Percentiles rank a stretch among this genome's conserved stretches.
phyloP scores from a whole-genome alignment of 2,888 invertebrate species.

The Leptinotarsa rubiginosa region DNA sequence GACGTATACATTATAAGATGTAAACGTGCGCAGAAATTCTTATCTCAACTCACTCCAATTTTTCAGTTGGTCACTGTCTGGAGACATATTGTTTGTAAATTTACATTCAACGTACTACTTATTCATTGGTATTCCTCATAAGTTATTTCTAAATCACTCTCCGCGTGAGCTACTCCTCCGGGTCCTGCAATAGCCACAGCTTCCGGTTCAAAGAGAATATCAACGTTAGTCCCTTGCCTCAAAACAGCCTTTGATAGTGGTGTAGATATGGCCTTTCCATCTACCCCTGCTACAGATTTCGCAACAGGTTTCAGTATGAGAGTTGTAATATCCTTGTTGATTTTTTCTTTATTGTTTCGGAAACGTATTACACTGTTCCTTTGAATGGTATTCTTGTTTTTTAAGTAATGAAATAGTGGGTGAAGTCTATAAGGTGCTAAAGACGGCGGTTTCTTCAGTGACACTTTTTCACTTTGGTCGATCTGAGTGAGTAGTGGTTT shows the following conservation, averaged over 20 bases:
- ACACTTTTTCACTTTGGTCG: slow-evolving; percentile 2
- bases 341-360: slow-evolving; percentile 49
- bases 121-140: slow-evolving; percentile 54
- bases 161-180: slow-evolving; percentile 81
- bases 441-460: slow-evolving; percentile 34
- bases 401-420: slow-evolving; percentile 60
- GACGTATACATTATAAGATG: too few relatives aligned
- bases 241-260: slow-evolving; percentile 77
- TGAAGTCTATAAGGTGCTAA: slow-evolving; percentile 58
- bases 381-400: slow-evolving; percentile 57
- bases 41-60: too few relatives aligned
- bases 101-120: not conserved
- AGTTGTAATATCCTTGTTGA: slow-evolving; percentile 59
- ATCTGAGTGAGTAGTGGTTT: slow-evolving; percentile 2
- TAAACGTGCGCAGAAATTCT: too few relatives aligned
- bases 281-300: slow-evolving; percentile 74
- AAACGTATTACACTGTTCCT: slow-evolving; percentile 55
- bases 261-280: slow-evolving; percentile 77
- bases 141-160: slow-evolving; percentile 74
- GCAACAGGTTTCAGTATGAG: slow-evolving; percentile 75
- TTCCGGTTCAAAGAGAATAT: slow-evolving; percentile 75
- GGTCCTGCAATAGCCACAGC: slow-evolving; percentile 81
- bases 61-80: too few relatives aligned
- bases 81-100: not conserved
- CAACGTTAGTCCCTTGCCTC: slow-evolving; percentile 71